phyloP scores from a whole-genome alignment of 2,797 vertebrate species.

The Galaxias olidus region DNA sequence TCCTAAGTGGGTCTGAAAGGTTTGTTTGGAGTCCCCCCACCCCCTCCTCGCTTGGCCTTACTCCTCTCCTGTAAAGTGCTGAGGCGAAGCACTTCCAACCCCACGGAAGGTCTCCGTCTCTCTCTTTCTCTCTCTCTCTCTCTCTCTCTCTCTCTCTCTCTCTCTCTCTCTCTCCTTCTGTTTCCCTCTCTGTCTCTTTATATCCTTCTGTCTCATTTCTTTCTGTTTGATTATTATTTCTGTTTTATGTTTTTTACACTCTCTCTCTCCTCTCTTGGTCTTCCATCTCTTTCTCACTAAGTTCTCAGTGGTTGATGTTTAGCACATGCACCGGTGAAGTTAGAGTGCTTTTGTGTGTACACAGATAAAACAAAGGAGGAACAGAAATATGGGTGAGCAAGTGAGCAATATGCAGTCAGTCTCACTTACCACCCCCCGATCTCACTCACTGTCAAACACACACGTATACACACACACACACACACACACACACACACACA shows the following conservation, averaged over 20 bases:
- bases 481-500: too few relatives aligned
- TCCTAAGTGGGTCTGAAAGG: constrained; percentile 57
- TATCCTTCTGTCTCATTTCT: neutral
- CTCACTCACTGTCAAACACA: neutral
- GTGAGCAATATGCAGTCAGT: neutral
- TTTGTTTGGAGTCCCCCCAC: constrained; percentile 29
- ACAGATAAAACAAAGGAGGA: neutral
- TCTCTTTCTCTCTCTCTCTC: neutral
- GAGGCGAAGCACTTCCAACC: constrained; percentile 7
- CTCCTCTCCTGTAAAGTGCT: too few relatives aligned
- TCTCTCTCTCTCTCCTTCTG: neutral
- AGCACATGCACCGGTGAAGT: constrained; percentile 14
- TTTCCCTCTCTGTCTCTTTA: neutral
- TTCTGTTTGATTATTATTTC: too few relatives aligned
- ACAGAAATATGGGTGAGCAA: constrained; percentile 11
- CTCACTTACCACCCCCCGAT: neutral
- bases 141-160: neutral
- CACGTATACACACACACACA: too few relatives aligned
- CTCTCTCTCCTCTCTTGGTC: too few relatives aligned
- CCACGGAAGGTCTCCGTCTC: neutral
- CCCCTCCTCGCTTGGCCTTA: constrained; percentile 3
- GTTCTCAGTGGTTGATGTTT: neutral
- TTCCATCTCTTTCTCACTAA: too few relatives aligned
- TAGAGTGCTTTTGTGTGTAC: constrained; percentile 7
- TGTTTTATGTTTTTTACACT: too few relatives aligned